A percentile compares a stretch with the other conserved stretches of the same genome.
phyloP scores from a whole-genome alignment of 2,113 vertebrate genomes.

The Stictonetta naevosa region DNA sequence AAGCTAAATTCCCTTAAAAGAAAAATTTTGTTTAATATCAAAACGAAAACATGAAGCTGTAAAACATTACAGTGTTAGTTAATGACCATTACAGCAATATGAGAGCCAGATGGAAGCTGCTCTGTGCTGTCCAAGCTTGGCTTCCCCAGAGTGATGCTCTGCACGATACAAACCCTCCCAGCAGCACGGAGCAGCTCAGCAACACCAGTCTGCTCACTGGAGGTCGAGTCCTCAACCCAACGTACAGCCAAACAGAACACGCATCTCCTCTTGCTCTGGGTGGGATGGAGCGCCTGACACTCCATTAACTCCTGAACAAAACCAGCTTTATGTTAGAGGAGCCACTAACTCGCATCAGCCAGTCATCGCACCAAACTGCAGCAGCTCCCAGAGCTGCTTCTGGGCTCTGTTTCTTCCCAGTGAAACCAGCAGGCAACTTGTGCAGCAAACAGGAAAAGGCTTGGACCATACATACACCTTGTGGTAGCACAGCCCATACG shows the following conservation, averaged over 20 bases:
- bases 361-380: background rate
- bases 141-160: background rate
- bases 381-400: background rate
- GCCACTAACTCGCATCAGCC: background rate
- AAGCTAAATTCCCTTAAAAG: background rate
- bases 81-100: background rate
- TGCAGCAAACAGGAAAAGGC: background rate
- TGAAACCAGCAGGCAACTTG: background rate
- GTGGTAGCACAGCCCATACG: background rate
- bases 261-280: background rate
- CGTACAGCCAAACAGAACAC: background rate
- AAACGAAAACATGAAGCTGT: background rate
- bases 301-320: background rate
- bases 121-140: background rate
- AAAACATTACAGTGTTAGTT: background rate
- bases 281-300: background rate
- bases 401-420: background rate
- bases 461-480: background rate
- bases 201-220: background rate
- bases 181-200: background rate
- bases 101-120: slow-evolving; percentile 2
- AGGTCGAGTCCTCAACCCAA: background rate
- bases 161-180: background rate
- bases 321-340: background rate
- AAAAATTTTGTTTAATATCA: slow-evolving; percentile 19